Base-by-base conservation (phyloP, 1,140 invertebrate species). In the Hydropsyche tenuis region DNA sequence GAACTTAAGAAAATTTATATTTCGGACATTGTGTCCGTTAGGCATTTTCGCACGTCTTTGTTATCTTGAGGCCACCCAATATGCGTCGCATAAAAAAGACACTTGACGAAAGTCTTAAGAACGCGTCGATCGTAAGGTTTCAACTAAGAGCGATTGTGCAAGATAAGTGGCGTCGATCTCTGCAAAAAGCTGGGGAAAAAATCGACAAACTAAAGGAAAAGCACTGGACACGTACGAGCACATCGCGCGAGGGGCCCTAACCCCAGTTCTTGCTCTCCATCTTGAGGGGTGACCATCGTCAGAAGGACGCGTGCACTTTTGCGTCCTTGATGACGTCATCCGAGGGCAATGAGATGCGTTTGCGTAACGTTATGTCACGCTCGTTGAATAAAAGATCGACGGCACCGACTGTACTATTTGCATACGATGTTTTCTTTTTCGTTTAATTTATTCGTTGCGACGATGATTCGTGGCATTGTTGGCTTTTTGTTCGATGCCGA, bases 321-420 rank as follows among this genome's bases (percentile, higher is more conserved):
- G 30, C 56, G 56, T 60, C 56, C 56, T 60, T 60, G 56, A 60
- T 60, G 56, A 60, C 56, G 56, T 27, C 48, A 53, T 53, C 20
- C 48, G 48, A 53, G 48, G 48, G 48, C 48, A 20, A 53, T 53
- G 16, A 53, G 16, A 20, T 20, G 48, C n/a, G 16, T 12, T 48
- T 48, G 45, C 45, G 16, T 48, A 12, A 48, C 14, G 45, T n/a
- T 48, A 16, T 48, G 45, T 48, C 45, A 48, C 16, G 45, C 16
- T n/a, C 45, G 11, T 3, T 48, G 45, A 48, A 48, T 48, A 16
- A 12, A 48, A n/a, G 16, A 48, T n/a, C 45, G 14, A 48, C 45
- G 3, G 30, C 9, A 4, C 30, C 9, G 30, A 37, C 9, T 37
- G 30, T 37, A 37, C 30, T 37, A 4, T 3, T 37, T 37, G 30